Conservation (phyloP, 2,888 invertebrate species). For the Spisula subtruncata region DNA sequence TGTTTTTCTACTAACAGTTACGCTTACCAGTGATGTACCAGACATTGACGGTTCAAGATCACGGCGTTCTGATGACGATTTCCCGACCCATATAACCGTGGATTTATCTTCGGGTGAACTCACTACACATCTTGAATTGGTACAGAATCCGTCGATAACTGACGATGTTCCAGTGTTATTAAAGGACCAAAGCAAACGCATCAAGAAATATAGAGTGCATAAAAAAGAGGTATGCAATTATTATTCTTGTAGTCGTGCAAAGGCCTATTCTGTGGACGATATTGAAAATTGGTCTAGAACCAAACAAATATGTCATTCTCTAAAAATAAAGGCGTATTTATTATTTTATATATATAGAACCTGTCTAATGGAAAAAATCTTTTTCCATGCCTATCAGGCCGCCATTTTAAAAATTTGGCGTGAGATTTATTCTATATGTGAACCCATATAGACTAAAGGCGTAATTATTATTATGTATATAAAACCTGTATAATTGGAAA, state of each 20-base stretch:
- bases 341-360: too few relatives aligned
- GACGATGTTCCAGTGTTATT: neutral
- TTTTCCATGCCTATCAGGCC: too few relatives aligned
- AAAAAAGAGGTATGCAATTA: neutral
- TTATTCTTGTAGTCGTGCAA: neutral
- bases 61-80: conserved; percentile 27
- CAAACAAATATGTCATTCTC: too few relatives aligned
- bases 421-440: too few relatives aligned
- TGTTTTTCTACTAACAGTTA: neutral
- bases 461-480: too few relatives aligned
- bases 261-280: too few relatives aligned
- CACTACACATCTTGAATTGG: neutral
- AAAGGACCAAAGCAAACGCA: neutral
- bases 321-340: too few relatives aligned
- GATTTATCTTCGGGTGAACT: conserved; percentile 19
- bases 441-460: too few relatives aligned
- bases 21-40: neutral
- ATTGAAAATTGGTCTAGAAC: too few relatives aligned
- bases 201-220: neutral
- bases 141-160: neutral
- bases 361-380: too few relatives aligned
- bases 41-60: neutral
- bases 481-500: too few relatives aligned
- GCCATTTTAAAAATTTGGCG: too few relatives aligned
- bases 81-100: conserved; percentile 39